These are phyloP conservation scores for Seriola rivoliana DNA, from an alignment of 2,113 vertebrate genomes.

Conservation along the genomic window DNA sequence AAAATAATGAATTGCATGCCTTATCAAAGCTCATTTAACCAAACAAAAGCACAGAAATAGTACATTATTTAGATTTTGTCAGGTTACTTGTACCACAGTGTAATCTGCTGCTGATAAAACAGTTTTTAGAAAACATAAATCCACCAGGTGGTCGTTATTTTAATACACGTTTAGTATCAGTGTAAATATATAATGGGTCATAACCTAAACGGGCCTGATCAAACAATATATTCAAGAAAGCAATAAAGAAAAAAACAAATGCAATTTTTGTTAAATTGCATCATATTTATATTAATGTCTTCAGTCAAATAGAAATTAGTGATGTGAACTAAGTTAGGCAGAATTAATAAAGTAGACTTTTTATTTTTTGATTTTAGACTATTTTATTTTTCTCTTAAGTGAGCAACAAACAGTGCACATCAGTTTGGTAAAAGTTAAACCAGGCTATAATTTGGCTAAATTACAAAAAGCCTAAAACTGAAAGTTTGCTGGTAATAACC, in stretches of 20 bases:
- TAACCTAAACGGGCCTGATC: conserved; percentile 2
- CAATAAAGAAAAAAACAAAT: conserved; percentile 21
- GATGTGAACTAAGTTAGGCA: neutral
- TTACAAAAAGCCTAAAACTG: neutral
- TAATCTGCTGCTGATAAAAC: conserved; percentile 14
- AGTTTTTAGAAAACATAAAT: conserved; percentile 25
- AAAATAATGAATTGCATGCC: neutral
- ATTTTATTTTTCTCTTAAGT: neutral
- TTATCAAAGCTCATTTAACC: conserved; percentile 19
- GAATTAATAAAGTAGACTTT: conserved; percentile 3
- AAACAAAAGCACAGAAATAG: neutral
- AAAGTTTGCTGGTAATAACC: conserved; percentile 15
- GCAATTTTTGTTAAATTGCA: neutral
- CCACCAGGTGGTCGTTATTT: neutral
- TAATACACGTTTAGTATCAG: neutral
- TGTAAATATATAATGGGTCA: conserved; percentile 6
- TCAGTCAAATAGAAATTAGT: conserved; percentile 5
- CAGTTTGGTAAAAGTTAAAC: conserved; percentile 7
- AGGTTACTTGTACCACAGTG: conserved; percentile 15
- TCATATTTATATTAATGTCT: conserved; percentile 23
- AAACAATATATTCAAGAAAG: conserved; percentile 45
- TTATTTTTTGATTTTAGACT: neutral
- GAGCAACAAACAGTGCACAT: conserved; percentile 25
- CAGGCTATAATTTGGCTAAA: conserved; percentile 20
- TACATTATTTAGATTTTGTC: conserved; percentile 52